Evolutionary conservation across 2,888 invertebrate genomes (phyloP), one percentile per base, ranked within the genome.

Genomic region (Dendrolimus pini): DNA sequence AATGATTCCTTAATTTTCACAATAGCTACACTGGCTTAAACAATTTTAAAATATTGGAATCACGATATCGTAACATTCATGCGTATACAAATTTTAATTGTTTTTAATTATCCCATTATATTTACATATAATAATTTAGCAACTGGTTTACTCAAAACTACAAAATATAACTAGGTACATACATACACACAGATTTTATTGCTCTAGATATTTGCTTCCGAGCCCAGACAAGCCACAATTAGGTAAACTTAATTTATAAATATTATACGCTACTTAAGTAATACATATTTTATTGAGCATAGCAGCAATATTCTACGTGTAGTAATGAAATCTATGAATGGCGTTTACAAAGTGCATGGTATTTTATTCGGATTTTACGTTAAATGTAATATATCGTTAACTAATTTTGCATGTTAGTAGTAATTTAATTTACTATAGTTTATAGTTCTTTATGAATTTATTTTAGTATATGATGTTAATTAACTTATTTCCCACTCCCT

Each of bases 291-390:
- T 41, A 55, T 41, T 12, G 18, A 47, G 47, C 47, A 12, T 47
- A 47, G 47, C 47, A 47, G 47, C 47, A 47, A 47, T 47, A 47
- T 10, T 3, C n/a, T 55, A 55, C n/a, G 41, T 52, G 41, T 30
- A 13, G 13, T 13, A 41, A 9, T 53, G 41, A 41, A 53, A 47
- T 10, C 12, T 9, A 47, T 47, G 12, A 47, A 47, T 12, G 9
- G 47, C 6, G 47, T 47, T 52, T 55, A 66, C 58, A 62, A 72
- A 82, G 84, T 84, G 84, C 85, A 85, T 85, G 85, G 83, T 80
- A 80, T 80, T 73, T 78, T 80, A 82, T 80, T 82, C 80, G 66
- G 65, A 30, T 30, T 30, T 30, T 30, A 30, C 30, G 30, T 30
- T 30, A 30, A 30, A 30, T 30, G 3, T 68, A 57, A 61, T 62